A percentile compares a stretch with the other conserved stretches of the same genome.
Conservation (phyloP, 2,797 vertebrate species). For the Xyrichtys novacula region DNA sequence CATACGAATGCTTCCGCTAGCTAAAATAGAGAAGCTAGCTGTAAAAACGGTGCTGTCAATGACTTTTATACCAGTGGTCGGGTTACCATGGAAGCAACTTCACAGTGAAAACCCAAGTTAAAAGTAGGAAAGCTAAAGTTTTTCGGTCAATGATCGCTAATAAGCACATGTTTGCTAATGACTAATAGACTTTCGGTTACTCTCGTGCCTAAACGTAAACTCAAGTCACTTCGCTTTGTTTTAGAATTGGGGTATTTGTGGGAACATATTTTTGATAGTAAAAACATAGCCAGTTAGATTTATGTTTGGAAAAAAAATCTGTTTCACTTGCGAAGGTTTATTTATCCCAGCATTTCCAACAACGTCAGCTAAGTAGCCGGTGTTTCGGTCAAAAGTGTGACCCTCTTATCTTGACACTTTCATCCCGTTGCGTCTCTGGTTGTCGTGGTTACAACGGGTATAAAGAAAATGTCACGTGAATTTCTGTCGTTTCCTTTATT, state of each 20-base stretch:
- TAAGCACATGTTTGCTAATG: background rate
- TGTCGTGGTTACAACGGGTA: too few species aligned
- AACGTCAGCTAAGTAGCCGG: too few species aligned
- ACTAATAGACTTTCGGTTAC: too few species aligned
- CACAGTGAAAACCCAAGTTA: background rate
- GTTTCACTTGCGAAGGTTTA: too few species aligned
- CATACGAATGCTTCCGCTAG: conserved; percentile 20
- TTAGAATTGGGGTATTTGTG: background rate
- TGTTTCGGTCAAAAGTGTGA: too few species aligned
- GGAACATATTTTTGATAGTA: background rate
- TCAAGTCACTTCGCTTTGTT: conserved; percentile 7
- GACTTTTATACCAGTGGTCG: background rate
- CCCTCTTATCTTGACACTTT: too few species aligned
- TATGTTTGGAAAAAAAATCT: too few species aligned
- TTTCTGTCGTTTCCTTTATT: too few species aligned
- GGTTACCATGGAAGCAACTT: background rate
- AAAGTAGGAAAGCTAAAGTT: background rate
- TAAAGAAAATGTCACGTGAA: too few species aligned
- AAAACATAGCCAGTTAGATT: background rate
- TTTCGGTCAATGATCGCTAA: conserved; percentile 10
- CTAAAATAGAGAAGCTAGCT: conserved; percentile 1
- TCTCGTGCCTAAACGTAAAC: too few species aligned
- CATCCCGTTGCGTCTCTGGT: too few species aligned
- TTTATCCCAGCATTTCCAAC: too few species aligned
- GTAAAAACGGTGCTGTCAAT: background rate